These are phyloP conservation scores for Sebastes ruberrimus DNA, from an alignment of 2,797 vertebrate genomes.

Conservation along the genomic window DNA sequence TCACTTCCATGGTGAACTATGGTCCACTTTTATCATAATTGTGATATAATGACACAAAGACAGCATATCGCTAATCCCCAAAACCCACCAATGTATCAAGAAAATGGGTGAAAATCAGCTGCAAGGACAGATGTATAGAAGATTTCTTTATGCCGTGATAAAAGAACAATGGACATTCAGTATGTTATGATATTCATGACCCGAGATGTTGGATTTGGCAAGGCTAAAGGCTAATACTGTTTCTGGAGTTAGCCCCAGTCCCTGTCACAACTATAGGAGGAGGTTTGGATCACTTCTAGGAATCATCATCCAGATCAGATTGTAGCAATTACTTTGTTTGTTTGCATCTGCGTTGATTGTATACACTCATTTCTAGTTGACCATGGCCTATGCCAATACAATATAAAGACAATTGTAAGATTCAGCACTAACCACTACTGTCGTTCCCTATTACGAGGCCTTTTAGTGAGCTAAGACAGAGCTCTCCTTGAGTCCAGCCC, in stretches of 20 bases:
- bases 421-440: not conserved
- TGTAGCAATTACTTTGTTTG: not conserved
- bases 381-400: not conserved
- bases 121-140: not conserved
- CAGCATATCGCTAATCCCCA: not conserved
- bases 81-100: not conserved
- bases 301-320: not conserved
- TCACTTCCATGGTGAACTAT: not conserved
- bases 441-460: not conserved
- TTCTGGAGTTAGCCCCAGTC: not conserved
- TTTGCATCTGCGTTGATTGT: not conserved
- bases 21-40: constrained; percentile 20
- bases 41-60: constrained; percentile 13
- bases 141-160: not conserved
- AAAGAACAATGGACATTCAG: not conserved
- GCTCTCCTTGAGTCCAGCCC: not conserved
- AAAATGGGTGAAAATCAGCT: not conserved
- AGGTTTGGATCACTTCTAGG: not conserved
- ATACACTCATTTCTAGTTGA: not conserved
- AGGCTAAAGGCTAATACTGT: not conserved
- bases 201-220: not conserved
- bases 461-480: not conserved
- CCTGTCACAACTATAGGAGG: not conserved
- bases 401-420: not conserved
- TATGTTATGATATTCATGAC: not conserved